A percentile compares a stretch with the other conserved stretches of the same genome.
These are phyloP conservation scores for Platygyra sinensis DNA, from an alignment of 64 coral and sea anemone species.

Conservation along the genomic window DNA sequence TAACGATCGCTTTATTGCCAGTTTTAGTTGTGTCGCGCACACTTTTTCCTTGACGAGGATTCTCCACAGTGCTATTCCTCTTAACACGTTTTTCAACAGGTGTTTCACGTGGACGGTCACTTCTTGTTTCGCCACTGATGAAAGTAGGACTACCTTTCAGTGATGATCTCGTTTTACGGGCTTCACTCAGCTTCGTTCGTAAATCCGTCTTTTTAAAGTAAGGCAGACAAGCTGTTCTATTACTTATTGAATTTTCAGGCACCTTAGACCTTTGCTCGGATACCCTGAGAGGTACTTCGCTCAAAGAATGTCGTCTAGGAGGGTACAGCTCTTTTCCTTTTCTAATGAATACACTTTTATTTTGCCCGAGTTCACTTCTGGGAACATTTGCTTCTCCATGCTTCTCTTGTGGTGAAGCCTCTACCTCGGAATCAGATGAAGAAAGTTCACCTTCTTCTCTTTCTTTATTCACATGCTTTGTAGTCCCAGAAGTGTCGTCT, in stretches of 20 bases:
- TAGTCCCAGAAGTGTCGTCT: slow-evolving; percentile 15
- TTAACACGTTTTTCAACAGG: neutral
- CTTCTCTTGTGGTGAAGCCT: neutral
- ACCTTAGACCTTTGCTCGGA: neutral
- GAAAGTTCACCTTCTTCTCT: slow-evolving; percentile 27
- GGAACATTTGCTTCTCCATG: neutral
- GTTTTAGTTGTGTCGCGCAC: neutral
- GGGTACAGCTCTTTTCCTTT: neutral
- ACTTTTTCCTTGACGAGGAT: neutral
- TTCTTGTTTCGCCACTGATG: neutral
- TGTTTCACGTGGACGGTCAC: neutral
- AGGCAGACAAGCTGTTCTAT: neutral
- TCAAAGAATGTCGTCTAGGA: neutral
- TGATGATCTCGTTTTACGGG: neutral
- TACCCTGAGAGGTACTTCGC: neutral
- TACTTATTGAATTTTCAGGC: neutral
- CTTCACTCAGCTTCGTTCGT: neutral
- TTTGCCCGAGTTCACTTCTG: neutral
- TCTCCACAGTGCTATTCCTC: neutral
- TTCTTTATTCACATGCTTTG: neutral
- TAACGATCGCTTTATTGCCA: neutral
- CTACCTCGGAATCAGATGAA: slow-evolving; percentile 28
- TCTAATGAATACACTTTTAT: neutral
- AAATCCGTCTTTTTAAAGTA: neutral
- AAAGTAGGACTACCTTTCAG: neutral